Base-by-base conservation (phyloP, 2,797 vertebrate species). In the Psittacula echo region DNA sequence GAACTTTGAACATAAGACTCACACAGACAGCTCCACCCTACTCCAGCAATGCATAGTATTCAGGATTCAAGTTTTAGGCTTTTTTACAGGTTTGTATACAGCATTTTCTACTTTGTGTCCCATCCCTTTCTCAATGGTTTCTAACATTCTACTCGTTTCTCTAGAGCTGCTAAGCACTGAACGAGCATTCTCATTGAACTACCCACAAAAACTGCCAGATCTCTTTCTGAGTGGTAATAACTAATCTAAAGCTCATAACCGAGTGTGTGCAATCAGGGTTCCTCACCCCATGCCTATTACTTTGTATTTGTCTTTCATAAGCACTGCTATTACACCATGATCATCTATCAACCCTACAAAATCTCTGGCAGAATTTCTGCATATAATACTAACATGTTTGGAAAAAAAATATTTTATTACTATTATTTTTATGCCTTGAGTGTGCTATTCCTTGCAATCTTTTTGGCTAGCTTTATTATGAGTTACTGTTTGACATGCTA, bases 301-400 rank as follows among this genome's bases (percentile, higher is more conserved):
- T 85, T 80, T 64, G 29, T 89, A 54, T 78, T 92, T 83, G 32
- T 85, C 34, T 87, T 89, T 92, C 68, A 58, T 50, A 74, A 77
- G 32, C 34, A 23, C n/a, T 88, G 27, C 32, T 61, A n/a, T 83
- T 92, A 74, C 29, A 83, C 32, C 7, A 30, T 1, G 7, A 53
- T 61, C 32, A 39, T 84, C 50, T 75, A 50, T 53, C 32, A 85
- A 58, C 14, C 9, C 37, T 89, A 41, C 32, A 65, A 78, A 74
- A 17, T 71, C 61, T 71, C 61, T 92, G 68, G 61, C 56, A 92
- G 53, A 85, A 87, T 85, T 80, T 89, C 61, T 94, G 71, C 21
- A 72, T 62, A n/a, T 79, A 75, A 67, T 5, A 0, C 48, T 68
- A 80, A 71, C 0, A 0, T 15, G 4, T 45, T 83, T 13, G 30